Evolutionary conservation across 1,140 invertebrate species (phyloP).

Genomic region (honey bee (Apis mellifera)): DNA sequence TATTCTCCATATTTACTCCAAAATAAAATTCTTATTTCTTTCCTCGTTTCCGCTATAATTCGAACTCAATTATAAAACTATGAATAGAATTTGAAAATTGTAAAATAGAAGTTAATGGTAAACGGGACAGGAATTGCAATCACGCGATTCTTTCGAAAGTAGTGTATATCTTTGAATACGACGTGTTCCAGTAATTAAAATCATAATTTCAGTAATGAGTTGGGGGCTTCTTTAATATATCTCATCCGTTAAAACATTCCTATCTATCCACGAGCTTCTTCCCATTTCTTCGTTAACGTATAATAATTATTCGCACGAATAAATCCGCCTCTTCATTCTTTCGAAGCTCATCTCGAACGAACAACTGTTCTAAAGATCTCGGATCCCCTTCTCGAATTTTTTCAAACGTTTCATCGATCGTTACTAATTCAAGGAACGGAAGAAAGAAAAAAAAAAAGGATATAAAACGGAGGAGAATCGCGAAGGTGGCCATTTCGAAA

Average conservation of each 20-base stretch:
- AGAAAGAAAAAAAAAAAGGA: background rate
- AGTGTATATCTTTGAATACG: background rate
- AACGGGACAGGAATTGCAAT: background rate
- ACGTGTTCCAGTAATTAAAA: constrained; percentile 23
- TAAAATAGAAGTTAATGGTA: background rate
- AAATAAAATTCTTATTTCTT: no score
- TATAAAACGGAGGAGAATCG: background rate
- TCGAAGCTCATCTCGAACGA: background rate
- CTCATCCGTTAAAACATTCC: background rate
- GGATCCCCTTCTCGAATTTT: no score
- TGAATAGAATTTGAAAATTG: background rate
- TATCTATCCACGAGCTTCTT: background rate
- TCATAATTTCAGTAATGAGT: constrained; percentile 21
- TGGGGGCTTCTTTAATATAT: background rate
- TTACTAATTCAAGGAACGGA: constrained; percentile 5
- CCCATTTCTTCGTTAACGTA: background rate
- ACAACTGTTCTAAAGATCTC: background rate
- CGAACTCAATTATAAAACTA: no score
- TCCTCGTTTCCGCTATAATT: no score
- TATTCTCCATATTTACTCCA: no score
- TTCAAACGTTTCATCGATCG: background rate
- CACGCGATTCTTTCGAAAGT: background rate
- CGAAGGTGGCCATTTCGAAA: constrained; percentile 19
- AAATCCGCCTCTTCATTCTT: background rate
- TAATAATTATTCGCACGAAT: no score